Evolutionary conservation across 2,797 vertebrate species (phyloP).

Genomic region (Falco naumanni): DNA sequence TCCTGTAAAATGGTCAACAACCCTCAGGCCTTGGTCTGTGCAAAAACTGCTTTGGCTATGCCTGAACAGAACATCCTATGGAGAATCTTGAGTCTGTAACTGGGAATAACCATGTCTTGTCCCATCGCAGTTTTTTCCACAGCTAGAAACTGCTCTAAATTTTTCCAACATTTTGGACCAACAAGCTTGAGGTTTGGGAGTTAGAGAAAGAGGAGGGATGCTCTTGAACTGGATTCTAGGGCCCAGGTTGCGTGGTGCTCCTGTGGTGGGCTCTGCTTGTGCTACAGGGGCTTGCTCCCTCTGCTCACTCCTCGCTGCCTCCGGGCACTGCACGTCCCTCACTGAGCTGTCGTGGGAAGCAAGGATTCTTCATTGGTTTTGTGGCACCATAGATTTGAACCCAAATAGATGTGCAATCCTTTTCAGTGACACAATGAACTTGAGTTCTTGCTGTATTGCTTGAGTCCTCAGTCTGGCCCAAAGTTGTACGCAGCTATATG

Average conservation of each 20-base stretch:
- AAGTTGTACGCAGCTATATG: not conserved
- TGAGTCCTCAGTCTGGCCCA: not conserved
- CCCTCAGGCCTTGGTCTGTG: not conserved
- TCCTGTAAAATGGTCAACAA: not conserved
- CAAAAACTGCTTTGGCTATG: not conserved
- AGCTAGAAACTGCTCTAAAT: not conserved
- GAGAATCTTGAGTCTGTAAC: not conserved
- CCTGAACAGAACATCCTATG: not conserved
- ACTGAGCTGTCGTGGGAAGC: fast-evolving
- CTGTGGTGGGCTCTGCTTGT: not conserved
- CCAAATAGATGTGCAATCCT: not conserved
- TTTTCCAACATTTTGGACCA: not conserved
- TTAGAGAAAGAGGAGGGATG: not conserved
- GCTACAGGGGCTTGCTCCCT: fast-evolving
- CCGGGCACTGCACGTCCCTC: not conserved
- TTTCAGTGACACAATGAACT: not conserved
- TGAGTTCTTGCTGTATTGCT: not conserved
- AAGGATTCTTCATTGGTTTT: not conserved
- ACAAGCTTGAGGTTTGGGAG: not conserved
- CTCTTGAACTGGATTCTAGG: not conserved
- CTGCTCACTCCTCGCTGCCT: not conserved
- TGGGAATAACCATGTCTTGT: not conserved
- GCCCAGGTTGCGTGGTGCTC: not conserved
- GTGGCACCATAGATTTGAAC: not conserved
- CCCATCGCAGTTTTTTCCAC: not conserved